Percentiles rank a stretch among this genome's conserved stretches.
Conservation (phyloP, 2,888 invertebrate species). For the Clivina fossor region DNA sequence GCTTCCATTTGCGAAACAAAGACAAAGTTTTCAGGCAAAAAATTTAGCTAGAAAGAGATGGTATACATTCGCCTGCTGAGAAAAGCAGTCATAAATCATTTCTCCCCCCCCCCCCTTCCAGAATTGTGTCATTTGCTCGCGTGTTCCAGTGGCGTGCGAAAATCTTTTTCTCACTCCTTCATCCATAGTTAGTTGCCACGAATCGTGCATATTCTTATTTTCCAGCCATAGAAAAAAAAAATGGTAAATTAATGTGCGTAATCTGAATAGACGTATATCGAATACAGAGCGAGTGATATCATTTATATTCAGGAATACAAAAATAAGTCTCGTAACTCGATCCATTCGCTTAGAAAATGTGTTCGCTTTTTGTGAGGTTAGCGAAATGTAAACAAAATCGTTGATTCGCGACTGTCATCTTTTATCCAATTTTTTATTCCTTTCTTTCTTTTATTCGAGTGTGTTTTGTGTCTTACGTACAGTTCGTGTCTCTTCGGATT, state of each 20-base stretch:
- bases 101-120: no score
- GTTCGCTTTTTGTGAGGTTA: slow-evolving; percentile 3
- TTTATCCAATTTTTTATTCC: no score
- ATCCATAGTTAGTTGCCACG: no score
- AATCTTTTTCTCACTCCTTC: no score
- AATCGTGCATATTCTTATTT: neutral
- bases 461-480: no score
- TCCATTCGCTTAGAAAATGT: slow-evolving; percentile 5
- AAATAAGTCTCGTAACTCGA: slow-evolving; percentile 20
- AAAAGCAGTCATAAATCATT: neutral
- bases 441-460: no score
- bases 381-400: no score
- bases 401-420: slow-evolving; percentile 1
- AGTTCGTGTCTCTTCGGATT: no score
- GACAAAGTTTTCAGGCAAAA: no score
- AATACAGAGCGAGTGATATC: slow-evolving; percentile 7
- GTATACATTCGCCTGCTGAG: neutral
- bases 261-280: slow-evolving; percentile 14
- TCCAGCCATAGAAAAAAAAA: neutral
- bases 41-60: no score
- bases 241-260: slow-evolving; percentile 20
- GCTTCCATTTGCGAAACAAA: no score
- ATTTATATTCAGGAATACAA: slow-evolving; percentile 23
- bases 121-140: neutral
- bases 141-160: no score